Percentiles rank a stretch among this genome's conserved stretches.
Conservation (phyloP, 2,888 invertebrate genomes). For the Ctena decussata region DNA sequence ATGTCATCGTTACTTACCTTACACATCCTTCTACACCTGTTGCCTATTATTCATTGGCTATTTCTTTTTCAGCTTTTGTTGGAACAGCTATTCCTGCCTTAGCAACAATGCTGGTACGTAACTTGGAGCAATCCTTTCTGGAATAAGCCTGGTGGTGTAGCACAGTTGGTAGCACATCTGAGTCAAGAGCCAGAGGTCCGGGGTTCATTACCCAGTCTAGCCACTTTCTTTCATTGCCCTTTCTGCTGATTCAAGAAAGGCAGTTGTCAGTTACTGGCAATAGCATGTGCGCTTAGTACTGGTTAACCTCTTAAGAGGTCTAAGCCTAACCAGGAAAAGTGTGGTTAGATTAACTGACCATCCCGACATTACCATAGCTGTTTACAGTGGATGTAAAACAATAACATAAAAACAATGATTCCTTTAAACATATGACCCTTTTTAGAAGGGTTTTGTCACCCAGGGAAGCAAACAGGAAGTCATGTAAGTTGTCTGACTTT, state of each 20-base stretch:
- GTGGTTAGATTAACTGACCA: background rate
- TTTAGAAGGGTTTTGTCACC: no score
- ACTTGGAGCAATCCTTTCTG: background rate
- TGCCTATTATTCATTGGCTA: no score
- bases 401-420: background rate
- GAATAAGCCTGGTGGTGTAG: no score
- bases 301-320: background rate
- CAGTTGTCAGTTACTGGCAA: background rate
- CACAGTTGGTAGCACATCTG: background rate
- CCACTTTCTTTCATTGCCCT: background rate
- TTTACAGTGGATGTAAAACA: background rate
- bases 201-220: background rate
- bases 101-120: slow-evolving; percentile 91
- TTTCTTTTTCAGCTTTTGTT: slow-evolving; percentile 90
- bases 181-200: background rate
- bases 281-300: background rate
- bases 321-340: background rate
- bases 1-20: no score
- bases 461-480: no score
- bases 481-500: no score
- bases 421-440: no score
- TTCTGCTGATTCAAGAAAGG: background rate
- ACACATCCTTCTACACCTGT: no score
- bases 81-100: slow-evolving; percentile 93
- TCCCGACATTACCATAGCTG: background rate